These are phyloP conservation scores for Xiphorhynchus elegans DNA, from an alignment of 2,113 vertebrate genomes.

Conservation along the genomic window DNA sequence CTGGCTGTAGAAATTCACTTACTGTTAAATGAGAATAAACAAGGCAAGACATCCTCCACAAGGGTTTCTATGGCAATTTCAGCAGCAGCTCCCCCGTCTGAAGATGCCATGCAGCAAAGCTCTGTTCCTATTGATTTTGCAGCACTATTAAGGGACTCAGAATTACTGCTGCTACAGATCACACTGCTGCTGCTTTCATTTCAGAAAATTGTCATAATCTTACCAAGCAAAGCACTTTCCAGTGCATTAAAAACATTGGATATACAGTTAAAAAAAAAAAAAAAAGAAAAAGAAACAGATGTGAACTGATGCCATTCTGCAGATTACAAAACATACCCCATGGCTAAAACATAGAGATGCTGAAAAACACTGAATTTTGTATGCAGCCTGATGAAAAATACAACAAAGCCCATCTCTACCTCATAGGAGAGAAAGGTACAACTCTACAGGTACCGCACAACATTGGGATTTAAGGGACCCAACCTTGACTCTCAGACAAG, in stretches of 20 bases:
- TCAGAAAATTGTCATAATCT: neutral
- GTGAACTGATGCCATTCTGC: neutral
- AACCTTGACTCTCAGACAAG: neutral
- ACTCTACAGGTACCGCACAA: neutral
- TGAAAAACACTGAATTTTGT: neutral
- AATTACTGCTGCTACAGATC: neutral
- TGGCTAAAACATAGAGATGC: neutral
- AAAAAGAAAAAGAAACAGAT: neutral
- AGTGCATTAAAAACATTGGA: neutral
- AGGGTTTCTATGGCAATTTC: conserved; percentile 63
- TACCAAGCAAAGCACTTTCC: neutral
- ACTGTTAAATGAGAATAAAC: conserved; percentile 44
- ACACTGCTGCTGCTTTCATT: neutral
- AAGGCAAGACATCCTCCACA: neutral
- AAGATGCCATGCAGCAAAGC: conserved; percentile 6
- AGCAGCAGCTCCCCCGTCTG: neutral
- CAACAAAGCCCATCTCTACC: neutral
- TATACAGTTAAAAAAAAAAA: neutral
- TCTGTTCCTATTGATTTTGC: conserved; percentile 23
- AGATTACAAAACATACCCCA: neutral
- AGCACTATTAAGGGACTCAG: neutral
- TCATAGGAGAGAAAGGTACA: neutral
- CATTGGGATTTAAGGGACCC: neutral
- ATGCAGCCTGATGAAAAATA: neutral
- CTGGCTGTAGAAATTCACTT: conserved; percentile 7